Conservation (phyloP, 2,888 invertebrate species). For the Crioceris asparagi region DNA sequence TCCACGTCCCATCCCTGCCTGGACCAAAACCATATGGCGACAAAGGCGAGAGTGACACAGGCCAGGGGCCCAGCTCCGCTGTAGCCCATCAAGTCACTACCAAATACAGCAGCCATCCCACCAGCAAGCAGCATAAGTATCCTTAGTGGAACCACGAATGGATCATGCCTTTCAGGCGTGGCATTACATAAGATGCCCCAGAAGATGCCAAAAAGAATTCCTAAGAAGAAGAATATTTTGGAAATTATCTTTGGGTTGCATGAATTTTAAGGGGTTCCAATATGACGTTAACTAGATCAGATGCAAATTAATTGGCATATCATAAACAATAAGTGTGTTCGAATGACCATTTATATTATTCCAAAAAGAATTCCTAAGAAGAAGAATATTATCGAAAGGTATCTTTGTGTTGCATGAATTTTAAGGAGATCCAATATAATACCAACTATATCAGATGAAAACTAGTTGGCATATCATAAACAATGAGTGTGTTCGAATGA, state of each 20-base stretch:
- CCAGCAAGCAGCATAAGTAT: constrained; percentile 70
- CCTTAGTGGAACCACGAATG: constrained; percentile 70
- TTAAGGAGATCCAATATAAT: no score
- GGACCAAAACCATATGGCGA: constrained; percentile 72
- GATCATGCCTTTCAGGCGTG: constrained; percentile 73
- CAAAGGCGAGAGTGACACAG: constrained; percentile 72
- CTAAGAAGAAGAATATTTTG: constrained; percentile 9
- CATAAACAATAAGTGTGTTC: no score
- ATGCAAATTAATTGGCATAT: no score
- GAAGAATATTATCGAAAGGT: no score
- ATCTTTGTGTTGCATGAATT: no score
- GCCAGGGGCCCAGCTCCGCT: constrained; percentile 72
- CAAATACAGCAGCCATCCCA: constrained; percentile 76
- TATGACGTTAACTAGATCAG: no score
- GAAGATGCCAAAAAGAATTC: constrained; percentile 57
- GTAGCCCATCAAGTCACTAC: constrained; percentile 66
- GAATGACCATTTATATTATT: no score
- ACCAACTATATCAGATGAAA: no score
- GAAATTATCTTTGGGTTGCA: no score
- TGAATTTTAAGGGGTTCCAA: no score
- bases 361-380: constrained; percentile 50
- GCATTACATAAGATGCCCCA: constrained; percentile 75
- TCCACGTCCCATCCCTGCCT: constrained; percentile 78
- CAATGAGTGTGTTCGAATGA: no score
- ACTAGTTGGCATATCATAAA: no score